Conservation (phyloP, 1,140 invertebrate genomes). For the Harlomillsia oculata region DNA sequence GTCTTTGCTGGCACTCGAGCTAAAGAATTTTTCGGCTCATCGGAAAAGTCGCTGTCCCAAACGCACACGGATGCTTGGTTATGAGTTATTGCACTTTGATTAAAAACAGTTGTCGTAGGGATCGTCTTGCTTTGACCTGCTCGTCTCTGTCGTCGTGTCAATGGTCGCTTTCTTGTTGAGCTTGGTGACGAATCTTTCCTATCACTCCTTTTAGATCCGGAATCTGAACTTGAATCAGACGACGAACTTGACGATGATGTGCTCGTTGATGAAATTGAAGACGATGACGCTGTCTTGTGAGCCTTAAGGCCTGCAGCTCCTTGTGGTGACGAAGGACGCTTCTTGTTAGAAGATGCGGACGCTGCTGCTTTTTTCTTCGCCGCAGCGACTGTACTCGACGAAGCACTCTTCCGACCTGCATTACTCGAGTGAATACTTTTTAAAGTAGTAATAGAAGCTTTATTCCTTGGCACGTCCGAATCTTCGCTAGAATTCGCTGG, state of each 20-base stretch:
- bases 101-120: constrained; percentile 22
- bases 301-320: no score
- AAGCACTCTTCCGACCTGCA: no score
- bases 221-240: neutral
- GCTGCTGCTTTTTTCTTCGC: no score
- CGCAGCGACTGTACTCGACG: no score
- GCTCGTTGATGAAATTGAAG: neutral
- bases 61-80: no score
- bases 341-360: no score
- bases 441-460: no score
- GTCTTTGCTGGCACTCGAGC: constrained; percentile 16
- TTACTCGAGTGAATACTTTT: no score
- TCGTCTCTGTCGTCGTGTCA: constrained; percentile 8
- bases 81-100: constrained; percentile 12
- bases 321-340: neutral
- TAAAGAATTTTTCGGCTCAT: constrained; percentile 16
- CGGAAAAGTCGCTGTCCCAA: constrained; percentile 29
- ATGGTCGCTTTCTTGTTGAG: constrained; percentile 6
- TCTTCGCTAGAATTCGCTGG: no score
- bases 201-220: neutral
- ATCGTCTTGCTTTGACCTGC: constrained; percentile 22
- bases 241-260: neutral
- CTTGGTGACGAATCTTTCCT: neutral
- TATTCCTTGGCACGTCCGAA: no score
- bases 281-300: no score